Conservation (phyloP, 1,140 invertebrate genomes). For the Papilio glaucus region DNA sequence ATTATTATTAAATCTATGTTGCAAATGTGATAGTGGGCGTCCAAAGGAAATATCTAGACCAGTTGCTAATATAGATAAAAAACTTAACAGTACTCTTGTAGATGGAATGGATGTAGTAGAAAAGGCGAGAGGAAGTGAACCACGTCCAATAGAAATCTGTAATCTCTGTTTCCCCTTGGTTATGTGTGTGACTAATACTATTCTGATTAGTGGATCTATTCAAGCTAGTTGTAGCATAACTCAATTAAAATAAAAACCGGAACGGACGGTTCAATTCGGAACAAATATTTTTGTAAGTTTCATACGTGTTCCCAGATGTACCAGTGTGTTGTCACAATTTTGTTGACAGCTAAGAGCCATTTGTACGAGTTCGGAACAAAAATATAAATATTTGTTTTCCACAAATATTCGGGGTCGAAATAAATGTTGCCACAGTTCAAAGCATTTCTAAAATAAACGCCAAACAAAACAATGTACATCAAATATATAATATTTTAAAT, state of each 20-base stretch:
- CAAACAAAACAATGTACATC: neutral
- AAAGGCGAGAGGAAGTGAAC: too few relatives aligned
- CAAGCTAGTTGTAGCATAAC: neutral
- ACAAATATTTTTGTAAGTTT: constrained; percentile 7
- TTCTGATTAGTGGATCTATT: neutral
- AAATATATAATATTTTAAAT: too few relatives aligned
- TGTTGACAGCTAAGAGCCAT: neutral
- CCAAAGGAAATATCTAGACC: too few relatives aligned
- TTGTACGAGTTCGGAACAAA: neutral
- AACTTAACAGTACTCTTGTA: too few relatives aligned
- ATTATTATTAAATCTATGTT: too few relatives aligned
- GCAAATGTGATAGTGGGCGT: too few relatives aligned
- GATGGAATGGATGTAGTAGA: too few relatives aligned
- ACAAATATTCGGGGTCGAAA: neutral
- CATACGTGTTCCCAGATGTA: neutral
- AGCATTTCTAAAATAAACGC: constrained; percentile 5
- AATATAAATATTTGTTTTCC: constrained; percentile 3
- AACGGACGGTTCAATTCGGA: neutral
- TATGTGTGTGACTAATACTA: neutral
- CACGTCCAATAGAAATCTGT: too few relatives aligned
- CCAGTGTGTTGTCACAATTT: constrained; percentile 1
- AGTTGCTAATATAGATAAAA: too few relatives aligned
- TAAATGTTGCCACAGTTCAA: constrained; percentile 7
- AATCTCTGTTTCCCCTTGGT: too few relatives aligned
- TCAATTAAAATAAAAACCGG: neutral